These are phyloP conservation scores for Eupithecia subfuscata DNA, from an alignment of 2,888 invertebrate species.

Conservation along the genomic window DNA sequence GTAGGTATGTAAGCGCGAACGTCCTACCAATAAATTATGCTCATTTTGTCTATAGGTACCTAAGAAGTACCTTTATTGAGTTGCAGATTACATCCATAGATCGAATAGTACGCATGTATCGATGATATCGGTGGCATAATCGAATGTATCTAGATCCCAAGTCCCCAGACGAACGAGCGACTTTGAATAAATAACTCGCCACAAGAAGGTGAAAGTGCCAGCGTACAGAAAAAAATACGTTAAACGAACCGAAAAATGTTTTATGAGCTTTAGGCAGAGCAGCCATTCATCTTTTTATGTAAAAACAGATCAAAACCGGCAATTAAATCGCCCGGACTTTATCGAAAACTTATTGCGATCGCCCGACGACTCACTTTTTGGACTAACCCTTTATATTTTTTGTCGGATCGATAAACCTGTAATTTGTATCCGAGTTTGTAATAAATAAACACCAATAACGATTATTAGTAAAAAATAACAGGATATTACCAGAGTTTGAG, in stretches of 20 bases:
- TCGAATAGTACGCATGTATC: conserved; percentile 46
- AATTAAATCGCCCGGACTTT: conserved; percentile 83
- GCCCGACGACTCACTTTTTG: conserved; percentile 82
- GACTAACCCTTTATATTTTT: conserved; percentile 82
- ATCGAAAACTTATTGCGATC: conserved; percentile 84
- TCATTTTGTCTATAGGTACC: conserved; percentile 41
- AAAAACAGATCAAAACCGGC: conserved; percentile 83
- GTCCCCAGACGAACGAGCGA: conserved; percentile 60
- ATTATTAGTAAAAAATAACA: conserved; percentile 83
- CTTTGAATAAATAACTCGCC: conserved; percentile 68
- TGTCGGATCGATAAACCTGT: conserved; percentile 80
- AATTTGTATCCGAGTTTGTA: conserved; percentile 80
- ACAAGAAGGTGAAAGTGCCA: conserved; percentile 78
- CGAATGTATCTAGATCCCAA: conserved; percentile 70
- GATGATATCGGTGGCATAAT: conserved; percentile 62
- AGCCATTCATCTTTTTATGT: conserved; percentile 83
- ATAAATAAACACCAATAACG: conserved; percentile 84
- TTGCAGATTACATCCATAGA: conserved; percentile 48
- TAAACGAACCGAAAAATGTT: conserved; percentile 72
- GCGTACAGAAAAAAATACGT: conserved; percentile 71
- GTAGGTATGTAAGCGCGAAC: conserved; percentile 47
- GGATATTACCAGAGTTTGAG: conserved; percentile 77
- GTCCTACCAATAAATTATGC: conserved; percentile 48
- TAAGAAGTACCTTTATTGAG: conserved; percentile 49
- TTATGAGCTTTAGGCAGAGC: conserved; percentile 75